phyloP scores from a whole-genome alignment of 2,797 vertebrate species.

The Serranus cabrilla region DNA sequence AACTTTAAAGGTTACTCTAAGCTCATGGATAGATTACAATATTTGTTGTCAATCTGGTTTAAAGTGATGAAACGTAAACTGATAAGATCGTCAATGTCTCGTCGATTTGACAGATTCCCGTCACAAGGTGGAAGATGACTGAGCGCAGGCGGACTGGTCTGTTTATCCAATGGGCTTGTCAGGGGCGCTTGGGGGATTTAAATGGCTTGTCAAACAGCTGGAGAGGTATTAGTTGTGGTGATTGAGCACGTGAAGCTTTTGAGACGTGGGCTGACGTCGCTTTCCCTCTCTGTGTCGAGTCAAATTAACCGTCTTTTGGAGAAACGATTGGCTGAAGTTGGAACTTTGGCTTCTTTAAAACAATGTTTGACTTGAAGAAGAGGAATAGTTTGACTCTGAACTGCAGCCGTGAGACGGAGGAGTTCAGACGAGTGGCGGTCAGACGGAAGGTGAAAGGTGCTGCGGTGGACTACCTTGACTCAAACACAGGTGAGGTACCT shows the following conservation, averaged over 20 bases:
- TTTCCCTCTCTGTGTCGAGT: not conserved
- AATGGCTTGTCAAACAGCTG: constrained; percentile 1
- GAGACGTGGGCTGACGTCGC: no score
- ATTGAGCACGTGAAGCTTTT: constrained; percentile 9
- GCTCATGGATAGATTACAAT: not conserved
- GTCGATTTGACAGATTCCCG: not conserved
- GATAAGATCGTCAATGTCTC: no score
- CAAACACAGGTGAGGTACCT: constrained; percentile 53
- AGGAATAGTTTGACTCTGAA: constrained; percentile 69
- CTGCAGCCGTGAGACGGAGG: constrained; percentile 59
- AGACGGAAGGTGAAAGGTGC: constrained; percentile 62
- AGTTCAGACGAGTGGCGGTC: constrained; percentile 77
- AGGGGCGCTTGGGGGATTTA: not conserved
- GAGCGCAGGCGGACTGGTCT: constrained; percentile 32
- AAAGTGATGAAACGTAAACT: not conserved
- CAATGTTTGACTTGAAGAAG: constrained; percentile 80
- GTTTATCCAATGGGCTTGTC: not conserved
- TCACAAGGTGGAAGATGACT: not conserved
- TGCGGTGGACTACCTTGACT: constrained; percentile 11
- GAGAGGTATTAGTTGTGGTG: not conserved
- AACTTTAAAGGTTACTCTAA: no score
- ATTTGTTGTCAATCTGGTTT: not conserved
- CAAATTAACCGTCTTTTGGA: not conserved
- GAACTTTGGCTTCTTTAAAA: not conserved
- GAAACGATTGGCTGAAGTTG: not conserved